phyloP scores from a whole-genome alignment of 1,140 invertebrate species.

The Anoplolepis gracilipes region DNA sequence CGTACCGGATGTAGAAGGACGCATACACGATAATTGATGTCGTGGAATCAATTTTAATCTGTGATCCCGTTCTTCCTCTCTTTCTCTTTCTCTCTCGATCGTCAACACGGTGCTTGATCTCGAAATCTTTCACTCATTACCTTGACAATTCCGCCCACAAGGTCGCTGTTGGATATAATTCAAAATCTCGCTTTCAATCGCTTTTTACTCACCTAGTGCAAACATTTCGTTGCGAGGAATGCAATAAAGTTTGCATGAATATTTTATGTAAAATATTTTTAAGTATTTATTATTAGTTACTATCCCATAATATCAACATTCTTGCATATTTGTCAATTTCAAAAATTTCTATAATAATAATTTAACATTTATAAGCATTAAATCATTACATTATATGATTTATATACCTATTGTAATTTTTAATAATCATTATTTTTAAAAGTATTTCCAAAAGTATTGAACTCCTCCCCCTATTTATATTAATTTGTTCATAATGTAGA shows the following conservation, averaged over 20 bases:
- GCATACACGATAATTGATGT: constrained; percentile 14
- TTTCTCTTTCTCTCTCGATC: background rate
- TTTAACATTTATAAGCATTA: background rate
- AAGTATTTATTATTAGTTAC: background rate
- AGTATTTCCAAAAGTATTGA: background rate
- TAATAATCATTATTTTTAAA: background rate
- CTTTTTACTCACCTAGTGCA: background rate
- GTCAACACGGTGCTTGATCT: constrained; percentile 3
- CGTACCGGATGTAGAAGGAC: constrained; percentile 41
- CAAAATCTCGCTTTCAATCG: constrained; percentile 22
- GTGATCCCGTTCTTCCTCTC: constrained; percentile 50
- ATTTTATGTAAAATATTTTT: background rate
- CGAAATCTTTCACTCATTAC: constrained; percentile 10
- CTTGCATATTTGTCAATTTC: background rate
- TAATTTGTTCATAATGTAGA: background rate
- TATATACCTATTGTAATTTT: background rate
- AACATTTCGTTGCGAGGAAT: background rate
- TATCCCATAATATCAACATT: background rate
- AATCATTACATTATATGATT: background rate
- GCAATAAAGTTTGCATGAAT: background rate
- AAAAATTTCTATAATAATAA: background rate
- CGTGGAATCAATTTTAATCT: constrained; percentile 31
- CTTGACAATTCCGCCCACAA: constrained; percentile 29
- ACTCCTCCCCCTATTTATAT: no score
- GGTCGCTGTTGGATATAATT: constrained; percentile 7